Evolutionary conservation across 2,113 vertebrate species (phyloP), one percentile per base, ranked within the genome.

Genomic region (Eira barbara): DNA sequence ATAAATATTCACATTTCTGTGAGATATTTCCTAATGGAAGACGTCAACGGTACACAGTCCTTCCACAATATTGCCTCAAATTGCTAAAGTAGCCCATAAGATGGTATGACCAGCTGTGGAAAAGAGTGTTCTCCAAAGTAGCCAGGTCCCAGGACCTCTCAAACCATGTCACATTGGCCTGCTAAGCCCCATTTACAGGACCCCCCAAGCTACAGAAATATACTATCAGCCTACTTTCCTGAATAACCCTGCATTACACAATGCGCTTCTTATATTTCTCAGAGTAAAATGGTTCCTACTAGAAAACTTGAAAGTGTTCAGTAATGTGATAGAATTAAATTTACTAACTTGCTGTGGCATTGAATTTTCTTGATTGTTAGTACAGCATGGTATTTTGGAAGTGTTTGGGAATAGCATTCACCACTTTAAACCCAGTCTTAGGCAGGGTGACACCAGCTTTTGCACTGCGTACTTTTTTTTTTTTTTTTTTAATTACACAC

Each of bases 301-400:
- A 95, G 55, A 65, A 90, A 95, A 92, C 29, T 52, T 93, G 39
- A 8, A 86, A 79, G 11, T 82, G 57, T 94, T 83, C 73, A 49
- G 47, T 83, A 93, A 95, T 87, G n/a, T 80, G 47, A 65, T 49
- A 82, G 39, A 92, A 87, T 84, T 94, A 96, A 89, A 88, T 90
- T 63, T 95, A 93, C 86, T 92, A 91, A 85, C 29, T 93, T 89
- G 96, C 17, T 14, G 6, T 83, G 47, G 7, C 55, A 83, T 34
- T 95, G 71, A 74, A 86, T 57, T 89, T 95, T 42, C 55, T 96
- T 39, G 59, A 61, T 91, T 95, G 67, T 94, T 96, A 91, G 57
- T 45, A 67, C 18, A 82, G 29, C n/a, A 76, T 36, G 61, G 36
- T 79, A 74, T 71, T 97, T 80, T 94, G 76, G 25, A 94, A 92